A percentile compares a stretch with the other conserved stretches of the same genome.
These are phyloP conservation scores for Brachyhypopomus occidentalis DNA, from an alignment of 2,113 vertebrate species.

Conservation along the genomic window DNA sequence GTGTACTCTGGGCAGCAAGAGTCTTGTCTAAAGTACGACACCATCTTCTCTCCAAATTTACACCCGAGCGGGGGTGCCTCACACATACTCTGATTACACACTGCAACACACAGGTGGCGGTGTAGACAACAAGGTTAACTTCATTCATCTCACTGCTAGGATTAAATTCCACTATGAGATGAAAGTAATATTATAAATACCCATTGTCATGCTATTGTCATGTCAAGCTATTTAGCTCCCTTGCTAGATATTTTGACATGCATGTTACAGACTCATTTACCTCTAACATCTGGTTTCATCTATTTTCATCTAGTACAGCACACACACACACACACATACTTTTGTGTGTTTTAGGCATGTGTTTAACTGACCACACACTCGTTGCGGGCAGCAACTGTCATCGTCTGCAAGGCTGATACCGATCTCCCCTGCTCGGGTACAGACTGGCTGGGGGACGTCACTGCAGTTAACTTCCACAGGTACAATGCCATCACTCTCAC, in stretches of 20 bases:
- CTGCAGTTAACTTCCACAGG: conserved; percentile 84
- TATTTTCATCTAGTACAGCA: too few species aligned
- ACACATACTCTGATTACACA: conserved; percentile 93
- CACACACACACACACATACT: too few species aligned
- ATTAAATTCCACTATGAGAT: too few species aligned
- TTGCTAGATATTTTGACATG: neutral
- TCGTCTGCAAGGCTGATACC: conserved; percentile 80
- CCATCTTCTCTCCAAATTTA: conserved; percentile 81
- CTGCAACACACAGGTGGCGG: conserved; percentile 48
- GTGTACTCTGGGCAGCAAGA: conserved; percentile 89
- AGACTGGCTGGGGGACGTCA: conserved; percentile 62
- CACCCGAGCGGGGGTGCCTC: conserved; percentile 79
- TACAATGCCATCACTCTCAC: conserved; percentile 83
- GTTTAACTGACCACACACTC: conserved; percentile 83
- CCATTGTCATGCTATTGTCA: too few species aligned
- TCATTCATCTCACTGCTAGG: too few species aligned
- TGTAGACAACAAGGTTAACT: too few species aligned
- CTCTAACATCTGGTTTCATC: too few species aligned
- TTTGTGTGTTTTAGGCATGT: neutral
- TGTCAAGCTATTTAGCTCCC: too few species aligned
- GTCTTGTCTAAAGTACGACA: conserved; percentile 84
- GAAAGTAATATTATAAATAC: too few species aligned
- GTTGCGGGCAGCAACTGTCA: conserved; percentile 85
- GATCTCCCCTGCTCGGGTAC: conserved; percentile 82
- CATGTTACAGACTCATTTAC: too few species aligned